Percentiles rank a stretch among this genome's conserved stretches.
phyloP scores from a whole-genome alignment of 2,888 invertebrate genomes.

The Frankliniella fusca region DNA sequence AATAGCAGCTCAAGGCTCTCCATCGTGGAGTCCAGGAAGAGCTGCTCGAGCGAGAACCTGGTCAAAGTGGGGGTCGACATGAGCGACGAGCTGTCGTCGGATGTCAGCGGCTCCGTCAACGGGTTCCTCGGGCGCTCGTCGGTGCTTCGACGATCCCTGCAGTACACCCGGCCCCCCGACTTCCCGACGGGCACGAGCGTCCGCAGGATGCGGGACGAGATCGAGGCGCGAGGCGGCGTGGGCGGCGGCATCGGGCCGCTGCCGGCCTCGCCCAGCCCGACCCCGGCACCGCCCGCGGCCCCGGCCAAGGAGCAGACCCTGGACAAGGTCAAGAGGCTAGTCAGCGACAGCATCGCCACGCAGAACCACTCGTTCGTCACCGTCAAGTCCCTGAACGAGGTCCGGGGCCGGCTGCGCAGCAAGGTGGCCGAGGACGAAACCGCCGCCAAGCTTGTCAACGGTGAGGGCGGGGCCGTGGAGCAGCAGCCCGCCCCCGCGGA shows the following conservation, averaged over 20 bases:
- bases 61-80: constrained; percentile 24
- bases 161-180: constrained; percentile 29
- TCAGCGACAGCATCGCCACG: constrained; percentile 35
- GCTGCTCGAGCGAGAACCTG: constrained; percentile 25
- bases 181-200: constrained; percentile 28
- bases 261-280: neutral
- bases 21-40: constrained; percentile 29
- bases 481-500: constrained; percentile 31
- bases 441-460: constrained; percentile 30
- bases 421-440: constrained; percentile 41
- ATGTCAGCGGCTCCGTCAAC: constrained; percentile 20
- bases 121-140: constrained; percentile 28
- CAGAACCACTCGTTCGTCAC: constrained; percentile 54
- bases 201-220: constrained; percentile 10
- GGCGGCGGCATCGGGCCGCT: neutral
- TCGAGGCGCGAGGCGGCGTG: constrained; percentile 17
- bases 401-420: constrained; percentile 55
- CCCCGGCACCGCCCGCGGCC: neutral
- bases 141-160: neutral
- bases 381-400: constrained; percentile 58
- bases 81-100: constrained; percentile 11
- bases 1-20: constrained; percentile 29
- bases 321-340: constrained; percentile 40
- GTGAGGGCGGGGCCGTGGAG: constrained; percentile 38
- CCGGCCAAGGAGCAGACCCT: constrained; percentile 16